Base-by-base conservation (phyloP, 2,797 vertebrate genomes). In the Rhyacichthys aspro region DNA sequence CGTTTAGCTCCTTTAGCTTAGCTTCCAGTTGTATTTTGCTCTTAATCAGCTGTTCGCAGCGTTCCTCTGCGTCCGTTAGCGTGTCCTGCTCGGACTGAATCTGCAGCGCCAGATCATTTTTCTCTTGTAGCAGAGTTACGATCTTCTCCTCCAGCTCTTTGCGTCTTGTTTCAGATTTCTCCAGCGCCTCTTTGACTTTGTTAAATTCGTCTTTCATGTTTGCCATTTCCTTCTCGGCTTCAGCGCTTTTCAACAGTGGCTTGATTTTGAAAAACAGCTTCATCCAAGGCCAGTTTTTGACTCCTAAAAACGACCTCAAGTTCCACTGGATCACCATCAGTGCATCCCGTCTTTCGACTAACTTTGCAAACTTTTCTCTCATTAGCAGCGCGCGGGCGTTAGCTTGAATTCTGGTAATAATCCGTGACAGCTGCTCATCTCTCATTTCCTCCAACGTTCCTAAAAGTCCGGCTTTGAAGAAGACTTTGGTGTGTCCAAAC, bases 181-280 rank as follows among this genome's bases (percentile, higher is more conserved):
- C 96, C 42, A 98, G 77, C 0, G 95, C 90, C 19, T 98, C 96
- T 74, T 98, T 98, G 60, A 98, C 53, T 43, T 95, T 93, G 42
- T 79, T 90, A 17, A 95, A 98, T 79, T 98, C 96, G 23, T 98
- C 97, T 57, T 98, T 98, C 89, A 98, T 98, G 82, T 84, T 95
- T 70, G 95, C 93, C 81, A 93, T 94, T 72, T 94, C 94, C 58
- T 94, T 94, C 78, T 94, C 94, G 8, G 93, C 90, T 74, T 94
- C 94, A 0, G 94, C 94, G 5, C 91, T 94, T 81, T 89, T 94
- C 10, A 94, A 79, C 59, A 94, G 84, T 8, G 94, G 94, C 67
- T 94, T 94, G 60, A 94, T 94, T 71, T 94, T 94, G 52, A 94
- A 94, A 65, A 94, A 94, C 19, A 94, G 78, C 63, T 93, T 94